Conservation (phyloP, 2,113 vertebrate genomes). For the Cyrtonyx montezumae region DNA sequence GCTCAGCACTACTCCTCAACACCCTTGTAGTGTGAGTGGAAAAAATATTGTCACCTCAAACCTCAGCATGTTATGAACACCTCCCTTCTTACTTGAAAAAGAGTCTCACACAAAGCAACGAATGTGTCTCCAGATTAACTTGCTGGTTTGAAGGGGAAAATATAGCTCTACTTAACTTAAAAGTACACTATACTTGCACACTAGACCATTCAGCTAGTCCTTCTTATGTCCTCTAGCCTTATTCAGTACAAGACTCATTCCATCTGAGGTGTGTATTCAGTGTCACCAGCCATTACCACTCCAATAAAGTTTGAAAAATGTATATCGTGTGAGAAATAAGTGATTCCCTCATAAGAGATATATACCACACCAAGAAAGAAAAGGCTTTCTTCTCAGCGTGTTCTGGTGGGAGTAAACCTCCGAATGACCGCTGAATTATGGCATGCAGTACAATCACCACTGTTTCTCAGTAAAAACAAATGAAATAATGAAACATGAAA, state of each 20-base stretch:
- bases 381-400: not conserved
- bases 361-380: not conserved
- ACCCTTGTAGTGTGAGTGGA: not conserved
- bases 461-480: too few species aligned
- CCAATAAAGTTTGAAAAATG: not conserved
- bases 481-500: not conserved
- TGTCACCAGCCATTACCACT: not conserved
- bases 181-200: accelerated
- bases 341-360: not conserved
- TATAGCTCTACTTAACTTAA: not conserved
- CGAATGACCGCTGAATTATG: not conserved
- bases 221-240: not conserved
- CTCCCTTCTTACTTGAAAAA: not conserved
- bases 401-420: not conserved
- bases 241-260: not conserved
- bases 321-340: not conserved
- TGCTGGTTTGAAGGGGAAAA: not conserved
- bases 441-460: not conserved
- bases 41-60: not conserved
- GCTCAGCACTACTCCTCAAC: not conserved
- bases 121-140: not conserved
- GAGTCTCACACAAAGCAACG: not conserved
- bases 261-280: not conserved
- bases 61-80: not conserved
- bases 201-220: not conserved